A percentile compares a stretch with the other conserved stretches of the same genome.
phyloP scores from a whole-genome alignment of 2,797 vertebrate species.

The Sebastes reedi region DNA sequence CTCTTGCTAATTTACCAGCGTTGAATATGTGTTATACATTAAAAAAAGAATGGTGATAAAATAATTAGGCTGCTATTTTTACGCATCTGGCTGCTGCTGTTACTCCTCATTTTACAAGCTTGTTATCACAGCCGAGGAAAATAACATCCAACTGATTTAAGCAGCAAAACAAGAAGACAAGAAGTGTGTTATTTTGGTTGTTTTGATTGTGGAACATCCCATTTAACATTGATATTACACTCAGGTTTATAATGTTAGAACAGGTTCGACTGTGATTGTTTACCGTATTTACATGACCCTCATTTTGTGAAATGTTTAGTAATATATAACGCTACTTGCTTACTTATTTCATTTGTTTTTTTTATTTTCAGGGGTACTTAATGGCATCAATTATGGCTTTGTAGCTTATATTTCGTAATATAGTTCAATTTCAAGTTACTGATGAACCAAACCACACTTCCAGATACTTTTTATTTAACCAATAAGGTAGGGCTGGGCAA shows the following conservation, averaged over 20 bases:
- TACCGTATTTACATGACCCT: neutral
- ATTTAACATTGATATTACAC: neutral
- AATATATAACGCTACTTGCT: neutral
- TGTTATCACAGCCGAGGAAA: conserved; percentile 2
- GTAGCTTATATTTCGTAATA: neutral
- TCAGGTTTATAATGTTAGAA: conserved; percentile 22
- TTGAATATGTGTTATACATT: conserved; percentile 19
- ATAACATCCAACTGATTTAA: conserved; percentile 10
- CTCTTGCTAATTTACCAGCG: conserved; percentile 9
- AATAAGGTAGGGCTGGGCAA: neutral
- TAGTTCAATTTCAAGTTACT: neutral
- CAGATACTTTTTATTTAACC: neutral
- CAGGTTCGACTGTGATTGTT: conserved; percentile 9
- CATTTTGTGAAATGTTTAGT: neutral
- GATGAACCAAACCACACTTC: neutral
- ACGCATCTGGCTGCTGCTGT: neutral
- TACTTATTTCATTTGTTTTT: neutral
- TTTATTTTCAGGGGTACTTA: neutral
- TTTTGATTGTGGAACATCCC: neutral
- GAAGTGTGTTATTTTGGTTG: neutral
- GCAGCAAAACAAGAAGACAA: conserved; percentile 1
- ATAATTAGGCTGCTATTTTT: conserved; percentile 14
- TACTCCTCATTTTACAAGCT: conserved; percentile 8
- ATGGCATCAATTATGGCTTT: neutral
- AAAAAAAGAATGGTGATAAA: neutral